phyloP scores from a whole-genome alignment of 2,113 vertebrate species.

The Puffinus mauretanicus region DNA sequence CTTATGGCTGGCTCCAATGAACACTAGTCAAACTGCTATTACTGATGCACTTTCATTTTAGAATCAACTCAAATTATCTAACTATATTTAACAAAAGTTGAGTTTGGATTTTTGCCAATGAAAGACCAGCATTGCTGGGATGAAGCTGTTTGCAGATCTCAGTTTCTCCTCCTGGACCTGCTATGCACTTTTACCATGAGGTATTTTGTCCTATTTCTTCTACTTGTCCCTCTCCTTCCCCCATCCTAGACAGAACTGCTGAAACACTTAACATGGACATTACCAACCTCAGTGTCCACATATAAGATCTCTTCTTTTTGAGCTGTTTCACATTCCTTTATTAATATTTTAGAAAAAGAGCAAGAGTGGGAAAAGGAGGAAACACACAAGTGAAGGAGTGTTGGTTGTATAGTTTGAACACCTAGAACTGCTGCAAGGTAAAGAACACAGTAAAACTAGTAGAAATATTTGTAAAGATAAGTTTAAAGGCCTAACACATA shows the following conservation, averaged over 20 bases:
- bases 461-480: neutral
- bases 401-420: neutral
- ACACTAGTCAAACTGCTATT: neutral
- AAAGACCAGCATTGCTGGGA: neutral
- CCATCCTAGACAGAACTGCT: neutral
- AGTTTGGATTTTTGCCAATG: neutral
- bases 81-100: neutral
- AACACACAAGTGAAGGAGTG: fast-evolving
- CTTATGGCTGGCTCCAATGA: fast-evolving
- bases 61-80: neutral
- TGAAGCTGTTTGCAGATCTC: neutral
- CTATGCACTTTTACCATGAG: too few species aligned
- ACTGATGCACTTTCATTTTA: neutral
- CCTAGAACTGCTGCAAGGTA: neutral
- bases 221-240: neutral
- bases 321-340: neutral
- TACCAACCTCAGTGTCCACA: neutral
- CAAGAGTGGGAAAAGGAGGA: neutral
- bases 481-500: neutral
- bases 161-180: neutral
- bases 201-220: neutral
- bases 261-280: neutral
- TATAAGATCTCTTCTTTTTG: neutral
- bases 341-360: neutral
- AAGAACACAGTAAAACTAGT: neutral